Percentiles rank a stretch among this genome's conserved stretches.
phyloP scores from a whole-genome alignment of 1,140 invertebrate species.

The Dreissena polymorpha region DNA sequence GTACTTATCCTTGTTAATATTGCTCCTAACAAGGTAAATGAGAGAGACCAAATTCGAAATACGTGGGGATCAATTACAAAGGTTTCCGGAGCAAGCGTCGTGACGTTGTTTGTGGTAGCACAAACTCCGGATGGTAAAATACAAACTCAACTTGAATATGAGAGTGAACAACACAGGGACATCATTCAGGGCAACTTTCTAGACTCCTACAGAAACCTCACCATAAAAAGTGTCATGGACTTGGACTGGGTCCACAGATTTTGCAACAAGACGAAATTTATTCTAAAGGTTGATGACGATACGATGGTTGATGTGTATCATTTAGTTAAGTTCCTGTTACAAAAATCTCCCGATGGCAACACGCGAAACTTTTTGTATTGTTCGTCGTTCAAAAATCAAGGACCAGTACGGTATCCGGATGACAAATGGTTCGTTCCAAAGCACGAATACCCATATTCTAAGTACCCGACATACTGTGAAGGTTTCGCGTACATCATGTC shows the following conservation, averaged over 20 bases:
- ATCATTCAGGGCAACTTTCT: slow-evolving; percentile 70
- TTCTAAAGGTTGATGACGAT: slow-evolving; percentile 95
- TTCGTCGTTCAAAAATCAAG: slow-evolving; percentile 22
- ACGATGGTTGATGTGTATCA: slow-evolving; percentile 83
- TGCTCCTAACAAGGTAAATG: slow-evolving; percentile 55
- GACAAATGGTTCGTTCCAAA: slow-evolving; percentile 39
- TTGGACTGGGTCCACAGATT: slow-evolving; percentile 85
- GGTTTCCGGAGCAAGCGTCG: slow-evolving; percentile 20
- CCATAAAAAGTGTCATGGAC: slow-evolving; percentile 87
- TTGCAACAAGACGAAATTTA: slow-evolving; percentile 81
- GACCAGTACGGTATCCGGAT: slow-evolving; percentile 5
- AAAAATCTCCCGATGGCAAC: slow-evolving; percentile 31
- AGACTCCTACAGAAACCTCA: slow-evolving; percentile 71
- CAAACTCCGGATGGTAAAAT: slow-evolving; percentile 4
- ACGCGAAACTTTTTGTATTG: slow-evolving; percentile 40
- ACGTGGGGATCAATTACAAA: slow-evolving; percentile 66
- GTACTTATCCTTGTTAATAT: slow-evolving; percentile 68
- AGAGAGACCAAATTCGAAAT: slow-evolving; percentile 64
- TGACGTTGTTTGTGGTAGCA: slow-evolving; percentile 48
- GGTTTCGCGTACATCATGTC: slow-evolving; percentile 54
- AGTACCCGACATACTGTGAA: slow-evolving; percentile 53
- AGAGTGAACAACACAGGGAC: slow-evolving; percentile 61
- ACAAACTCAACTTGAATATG: slow-evolving; percentile 45
- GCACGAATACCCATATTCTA: slow-evolving; percentile 33
- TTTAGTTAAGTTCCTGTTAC: slow-evolving; percentile 27